These are phyloP conservation scores for Eurystomus glaucurus DNA, from an alignment of 2,797 vertebrate genomes.

Conservation along the genomic window DNA sequence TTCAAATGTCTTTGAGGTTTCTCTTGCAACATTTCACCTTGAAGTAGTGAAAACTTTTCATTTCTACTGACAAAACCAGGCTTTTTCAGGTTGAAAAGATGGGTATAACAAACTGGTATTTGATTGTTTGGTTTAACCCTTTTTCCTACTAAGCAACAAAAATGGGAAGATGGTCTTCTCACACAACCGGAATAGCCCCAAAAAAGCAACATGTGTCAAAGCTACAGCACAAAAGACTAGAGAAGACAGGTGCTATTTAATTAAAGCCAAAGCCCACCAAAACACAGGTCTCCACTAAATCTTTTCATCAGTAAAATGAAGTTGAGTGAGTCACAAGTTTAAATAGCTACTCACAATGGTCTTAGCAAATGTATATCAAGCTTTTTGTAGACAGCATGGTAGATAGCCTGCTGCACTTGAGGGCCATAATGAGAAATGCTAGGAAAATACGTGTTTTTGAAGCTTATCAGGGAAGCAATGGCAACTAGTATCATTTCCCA, in stretches of 20 bases:
- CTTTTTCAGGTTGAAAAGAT: background rate
- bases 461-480: background rate
- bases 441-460: background rate
- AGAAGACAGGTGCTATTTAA: background rate
- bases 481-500: background rate
- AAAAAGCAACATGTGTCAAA: background rate
- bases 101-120: background rate
- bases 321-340: background rate
- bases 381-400: background rate
- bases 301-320: background rate
- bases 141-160: background rate
- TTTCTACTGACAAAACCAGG: background rate
- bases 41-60: background rate
- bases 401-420: background rate
- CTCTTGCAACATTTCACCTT: slow-evolving; percentile 8
- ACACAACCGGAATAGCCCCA: background rate
- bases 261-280: background rate
- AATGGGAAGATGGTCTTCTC: background rate
- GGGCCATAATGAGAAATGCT: background rate
- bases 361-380: rapidly evolving
- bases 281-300: background rate
- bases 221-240: background rate
- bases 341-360: background rate
- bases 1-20: slow-evolving; percentile 11
- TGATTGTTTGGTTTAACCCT: background rate